Evolutionary conservation across 1,140 invertebrate genomes (phyloP), one percentile per base, ranked within the genome.

Genomic region (Lanistes nyassanus): DNA sequence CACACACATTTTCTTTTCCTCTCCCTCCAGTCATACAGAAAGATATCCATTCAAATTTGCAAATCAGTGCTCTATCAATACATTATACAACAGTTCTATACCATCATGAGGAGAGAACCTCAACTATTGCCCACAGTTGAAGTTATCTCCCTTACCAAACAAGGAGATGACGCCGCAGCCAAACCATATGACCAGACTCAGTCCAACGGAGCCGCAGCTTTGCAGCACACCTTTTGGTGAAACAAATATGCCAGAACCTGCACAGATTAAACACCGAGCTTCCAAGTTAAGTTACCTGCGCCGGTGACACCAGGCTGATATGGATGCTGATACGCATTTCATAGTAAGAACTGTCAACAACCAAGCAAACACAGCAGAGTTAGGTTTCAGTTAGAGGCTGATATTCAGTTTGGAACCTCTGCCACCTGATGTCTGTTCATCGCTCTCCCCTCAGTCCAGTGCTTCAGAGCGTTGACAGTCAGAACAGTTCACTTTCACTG

Each of bases 211-310:
- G 31, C 95, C 95, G 5, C 95, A 94, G 84, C 94, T 92, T 79
- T 92, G 86, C 13, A 97, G 88, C 1, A 96, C 94, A 77, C 97
- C 95, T 84, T 94, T 97, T 0, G 98, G 98, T 3, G 97, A 97
- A 21, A 99, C 94, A 88, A 99, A 99, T 85, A 99, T 97, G 62
- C 96, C 96, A 21, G 95, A 97, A 19, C 89, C 95, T 87, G 82
- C 34, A 47, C 42, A 47, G 2, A 47, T 9, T 47, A 47, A 47
- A 16, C 2, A 47, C 42, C 42, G 19, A 47, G 0, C 42, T 16
- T 47, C 19, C 5, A 47, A 6, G 42, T 13, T 16, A 42, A 5
- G 19, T 47, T 13, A 1, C 9, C 42, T 47, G 19, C 42, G 19
- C 9, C 5, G 19, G 42, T 47, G 42, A 47, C 42, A 47, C 9